A percentile compares a stretch with the other conserved stretches of the same genome.
Evolutionary conservation across 2,888 invertebrate species (phyloP).

Genomic region (Tetragnatha montana): DNA sequence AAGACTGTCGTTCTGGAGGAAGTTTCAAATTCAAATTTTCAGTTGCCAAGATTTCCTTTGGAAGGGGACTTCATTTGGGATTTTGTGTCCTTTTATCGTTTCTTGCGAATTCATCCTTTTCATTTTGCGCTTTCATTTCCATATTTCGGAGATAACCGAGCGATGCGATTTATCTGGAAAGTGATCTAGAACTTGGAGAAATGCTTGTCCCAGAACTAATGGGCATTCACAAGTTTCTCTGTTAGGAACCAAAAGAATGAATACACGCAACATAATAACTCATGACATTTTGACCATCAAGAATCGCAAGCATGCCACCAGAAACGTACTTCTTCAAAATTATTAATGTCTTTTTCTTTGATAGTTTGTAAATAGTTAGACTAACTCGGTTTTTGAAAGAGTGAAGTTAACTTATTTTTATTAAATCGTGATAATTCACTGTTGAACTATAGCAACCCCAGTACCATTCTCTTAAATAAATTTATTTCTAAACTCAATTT

Average conservation of each 20-base stretch:
- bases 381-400: too few species aligned
- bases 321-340: too few species aligned
- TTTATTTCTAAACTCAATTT: too few species aligned
- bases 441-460: too few species aligned
- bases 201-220: neutral
- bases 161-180: neutral
- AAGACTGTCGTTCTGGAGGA: conserved; percentile 8
- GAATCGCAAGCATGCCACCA: too few species aligned
- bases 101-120: neutral
- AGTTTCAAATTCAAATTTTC: conserved; percentile 12
- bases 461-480: too few species aligned
- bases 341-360: too few species aligned
- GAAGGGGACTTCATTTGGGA: neutral
- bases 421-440: too few species aligned
- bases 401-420: too few species aligned
- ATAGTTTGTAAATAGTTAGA: too few species aligned
- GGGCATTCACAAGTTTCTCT: neutral
- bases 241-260: neutral
- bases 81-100: neutral
- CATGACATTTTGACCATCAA: too few species aligned
- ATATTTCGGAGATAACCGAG: neutral
- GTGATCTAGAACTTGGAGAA: neutral
- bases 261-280: too few species aligned
- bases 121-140: neutral
- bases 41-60: neutral